These are phyloP conservation scores for Margarornis squamiger DNA, from an alignment of 2,797 vertebrate genomes.

Conservation along the genomic window DNA sequence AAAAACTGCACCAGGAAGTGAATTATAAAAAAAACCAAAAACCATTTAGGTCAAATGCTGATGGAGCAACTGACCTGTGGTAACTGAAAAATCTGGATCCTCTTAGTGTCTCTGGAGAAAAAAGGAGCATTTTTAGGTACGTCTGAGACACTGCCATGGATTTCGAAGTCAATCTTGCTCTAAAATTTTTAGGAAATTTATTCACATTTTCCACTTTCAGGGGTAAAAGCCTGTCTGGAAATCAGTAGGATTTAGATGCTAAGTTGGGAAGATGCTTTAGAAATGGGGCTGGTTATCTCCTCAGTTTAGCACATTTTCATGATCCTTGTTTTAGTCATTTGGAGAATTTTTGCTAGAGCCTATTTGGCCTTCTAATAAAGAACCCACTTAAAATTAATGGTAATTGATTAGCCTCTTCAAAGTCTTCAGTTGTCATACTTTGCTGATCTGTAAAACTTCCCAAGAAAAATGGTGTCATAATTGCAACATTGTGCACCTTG, in stretches of 20 bases:
- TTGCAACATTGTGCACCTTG: constrained; percentile 26
- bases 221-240: background rate
- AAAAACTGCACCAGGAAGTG: background rate
- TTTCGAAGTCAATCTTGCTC: background rate
- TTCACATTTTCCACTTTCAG: background rate
- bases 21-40: background rate
- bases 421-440: constrained; percentile 4
- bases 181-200: background rate
- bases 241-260: background rate
- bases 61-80: background rate
- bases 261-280: background rate
- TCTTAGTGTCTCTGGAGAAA: background rate
- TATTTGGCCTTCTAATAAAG: background rate
- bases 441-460: constrained; percentile 13
- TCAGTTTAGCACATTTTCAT: background rate
- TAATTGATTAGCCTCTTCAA: background rate
- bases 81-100: background rate
- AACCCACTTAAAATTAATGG: background rate
- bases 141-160: background rate
- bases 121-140: background rate
- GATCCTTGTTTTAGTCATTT: background rate
- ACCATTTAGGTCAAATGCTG: background rate
- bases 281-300: background rate
- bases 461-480: constrained; percentile 16
- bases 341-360: background rate